Evolutionary conservation across 2,113 vertebrate species (phyloP).

Genomic region (Tupaia tana): DNA sequence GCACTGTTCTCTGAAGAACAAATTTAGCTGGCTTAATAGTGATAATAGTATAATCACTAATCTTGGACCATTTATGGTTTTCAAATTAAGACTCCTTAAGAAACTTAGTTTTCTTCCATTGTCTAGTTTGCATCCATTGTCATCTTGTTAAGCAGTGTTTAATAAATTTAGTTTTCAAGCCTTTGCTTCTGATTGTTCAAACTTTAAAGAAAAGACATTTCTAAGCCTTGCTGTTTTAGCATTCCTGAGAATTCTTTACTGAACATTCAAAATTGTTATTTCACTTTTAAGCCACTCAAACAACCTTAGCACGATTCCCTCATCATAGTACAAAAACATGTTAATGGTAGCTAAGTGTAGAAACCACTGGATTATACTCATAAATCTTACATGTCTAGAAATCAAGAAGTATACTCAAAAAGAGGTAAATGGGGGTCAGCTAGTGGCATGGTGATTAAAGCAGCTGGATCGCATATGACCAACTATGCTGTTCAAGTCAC

Average conservation of each 20-base stretch:
- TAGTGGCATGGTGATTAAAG: no score
- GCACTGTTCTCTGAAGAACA: slow-evolving; percentile 29
- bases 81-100: slow-evolving; percentile 63
- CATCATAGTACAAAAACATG: neutral
- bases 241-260: slow-evolving; percentile 34
- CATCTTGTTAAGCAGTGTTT: slow-evolving; percentile 19
- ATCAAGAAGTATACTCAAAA: neutral
- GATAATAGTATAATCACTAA: slow-evolving; percentile 40
- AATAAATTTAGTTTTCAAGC: slow-evolving; percentile 19
- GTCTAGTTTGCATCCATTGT: neutral
- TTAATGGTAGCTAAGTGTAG: slow-evolving; percentile 47
- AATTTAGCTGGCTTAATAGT: neutral
- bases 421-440: neutral
- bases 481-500: no score
- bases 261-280: slow-evolving; percentile 12
- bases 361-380: slow-evolving; percentile 24
- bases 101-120: slow-evolving; percentile 45
- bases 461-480: no score
- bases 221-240: slow-evolving; percentile 26
- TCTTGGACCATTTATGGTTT: slow-evolving; percentile 3
- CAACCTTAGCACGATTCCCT: neutral
- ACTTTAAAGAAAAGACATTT: slow-evolving; percentile 23
- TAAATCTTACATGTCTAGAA: neutral
- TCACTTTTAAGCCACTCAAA: slow-evolving; percentile 48
- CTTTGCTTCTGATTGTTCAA: slow-evolving; percentile 39